Conservation (phyloP, 2,888 invertebrate species). For the Aphodius granarius region DNA sequence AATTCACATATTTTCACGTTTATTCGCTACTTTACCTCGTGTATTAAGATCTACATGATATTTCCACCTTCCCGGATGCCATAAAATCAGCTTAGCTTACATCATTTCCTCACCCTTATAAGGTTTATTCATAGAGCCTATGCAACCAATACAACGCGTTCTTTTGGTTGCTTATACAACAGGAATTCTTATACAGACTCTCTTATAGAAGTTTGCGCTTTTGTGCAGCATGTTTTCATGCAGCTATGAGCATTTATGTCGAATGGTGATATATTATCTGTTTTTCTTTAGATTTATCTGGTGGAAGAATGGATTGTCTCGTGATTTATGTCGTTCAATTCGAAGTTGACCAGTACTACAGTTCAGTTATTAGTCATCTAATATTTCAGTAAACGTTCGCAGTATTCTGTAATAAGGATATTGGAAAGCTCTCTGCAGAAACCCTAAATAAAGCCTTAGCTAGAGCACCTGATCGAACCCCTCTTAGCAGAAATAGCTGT, state of each 20-base stretch:
- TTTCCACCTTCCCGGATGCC: background rate
- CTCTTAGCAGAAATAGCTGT: background rate
- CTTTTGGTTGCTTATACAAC: too few species aligned
- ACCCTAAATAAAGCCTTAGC: background rate
- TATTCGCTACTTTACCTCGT: background rate
- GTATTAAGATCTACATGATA: slow-evolving; percentile 2
- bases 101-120: background rate
- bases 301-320: slow-evolving; percentile 12
- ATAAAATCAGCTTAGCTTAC: background rate
- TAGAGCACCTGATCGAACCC: background rate
- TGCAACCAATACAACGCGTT: too few species aligned
- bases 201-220: too few species aligned
- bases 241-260: background rate
- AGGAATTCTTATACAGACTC: too few species aligned
- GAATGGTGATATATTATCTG: background rate
- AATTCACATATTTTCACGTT: slow-evolving; percentile 4
- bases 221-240: slow-evolving; percentile 3
- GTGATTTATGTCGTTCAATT: slow-evolving; percentile 2
- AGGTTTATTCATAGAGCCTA: background rate
- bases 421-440: background rate
- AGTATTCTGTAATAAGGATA: background rate
- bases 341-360: background rate
- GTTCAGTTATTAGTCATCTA: background rate
- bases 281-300: slow-evolving; percentile 16
- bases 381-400: background rate